phyloP scores from a whole-genome alignment of 2,113 vertebrate genomes.

The Chrysemys picta region DNA sequence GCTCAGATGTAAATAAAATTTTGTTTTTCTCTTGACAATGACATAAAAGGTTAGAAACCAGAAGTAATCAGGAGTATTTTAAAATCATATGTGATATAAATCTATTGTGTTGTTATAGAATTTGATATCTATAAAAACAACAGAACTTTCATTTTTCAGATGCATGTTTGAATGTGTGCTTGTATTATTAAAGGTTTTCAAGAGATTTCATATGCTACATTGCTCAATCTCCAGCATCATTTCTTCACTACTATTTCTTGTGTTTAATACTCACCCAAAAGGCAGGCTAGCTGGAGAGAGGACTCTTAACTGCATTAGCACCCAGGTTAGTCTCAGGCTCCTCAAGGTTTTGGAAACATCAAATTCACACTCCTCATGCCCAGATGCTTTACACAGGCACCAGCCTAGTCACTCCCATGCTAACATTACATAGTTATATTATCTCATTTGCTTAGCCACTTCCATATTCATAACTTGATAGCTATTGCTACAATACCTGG shows the following conservation, averaged over 20 bases:
- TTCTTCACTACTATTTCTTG: not conserved
- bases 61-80: not conserved
- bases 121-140: not conserved
- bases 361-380: too few species aligned
- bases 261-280: not conserved
- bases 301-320: too few species aligned
- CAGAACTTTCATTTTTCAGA: not conserved
- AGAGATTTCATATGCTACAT: not conserved
- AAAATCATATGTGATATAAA: conserved; percentile 2
- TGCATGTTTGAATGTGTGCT: fast-evolving
- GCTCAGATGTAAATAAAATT: conserved; percentile 41
- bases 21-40: not conserved
- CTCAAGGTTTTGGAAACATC: too few species aligned
- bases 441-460: not conserved
- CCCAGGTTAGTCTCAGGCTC: too few species aligned
- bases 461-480: not conserved
- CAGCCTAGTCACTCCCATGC: not conserved
- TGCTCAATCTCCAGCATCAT: not conserved
- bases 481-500: not conserved
- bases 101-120: not conserved
- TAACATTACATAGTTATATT: not conserved
- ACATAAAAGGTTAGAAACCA: not conserved
- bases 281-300: not conserved
- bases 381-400: too few species aligned
- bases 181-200: not conserved